These are phyloP conservation scores for Anguilla megastoma DNA, from an alignment of 2,797 vertebrate genomes.

Conservation along the genomic window DNA sequence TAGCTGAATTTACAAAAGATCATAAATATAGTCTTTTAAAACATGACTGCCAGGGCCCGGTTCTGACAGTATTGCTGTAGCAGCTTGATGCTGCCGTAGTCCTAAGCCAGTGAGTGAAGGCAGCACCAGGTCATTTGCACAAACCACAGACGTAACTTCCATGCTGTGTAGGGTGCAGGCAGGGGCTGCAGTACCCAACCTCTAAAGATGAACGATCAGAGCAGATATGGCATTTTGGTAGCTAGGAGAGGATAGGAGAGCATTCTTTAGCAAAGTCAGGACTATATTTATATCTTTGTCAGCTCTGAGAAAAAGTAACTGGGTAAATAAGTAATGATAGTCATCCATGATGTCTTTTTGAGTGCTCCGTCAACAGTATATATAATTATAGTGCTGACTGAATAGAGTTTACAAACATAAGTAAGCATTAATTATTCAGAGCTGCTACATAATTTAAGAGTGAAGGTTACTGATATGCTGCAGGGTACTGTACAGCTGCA, in stretches of 20 bases:
- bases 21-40: neutral
- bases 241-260: neutral
- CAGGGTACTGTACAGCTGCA: neutral
- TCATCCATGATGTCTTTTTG: neutral
- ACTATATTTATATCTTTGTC: neutral
- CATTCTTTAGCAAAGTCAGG: neutral
- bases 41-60: neutral
- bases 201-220: neutral
- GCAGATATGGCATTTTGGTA: neutral
- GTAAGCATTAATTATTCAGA: constrained; percentile 16
- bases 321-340: neutral
- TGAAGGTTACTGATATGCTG: constrained; percentile 4
- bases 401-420: constrained; percentile 18
- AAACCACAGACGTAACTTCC: neutral
- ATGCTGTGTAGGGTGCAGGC: neutral
- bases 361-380: neutral
- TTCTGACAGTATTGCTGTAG: neutral
- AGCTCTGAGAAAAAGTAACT: neutral
- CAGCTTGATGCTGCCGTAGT: neutral
- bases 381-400: neutral
- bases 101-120: neutral
- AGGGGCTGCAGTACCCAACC: neutral
- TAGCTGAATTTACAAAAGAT: neutral
- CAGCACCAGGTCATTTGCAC: neutral
- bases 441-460: neutral